phyloP scores from a whole-genome alignment of 2,797 vertebrate genomes.

The Sarcophilus harrisii region DNA sequence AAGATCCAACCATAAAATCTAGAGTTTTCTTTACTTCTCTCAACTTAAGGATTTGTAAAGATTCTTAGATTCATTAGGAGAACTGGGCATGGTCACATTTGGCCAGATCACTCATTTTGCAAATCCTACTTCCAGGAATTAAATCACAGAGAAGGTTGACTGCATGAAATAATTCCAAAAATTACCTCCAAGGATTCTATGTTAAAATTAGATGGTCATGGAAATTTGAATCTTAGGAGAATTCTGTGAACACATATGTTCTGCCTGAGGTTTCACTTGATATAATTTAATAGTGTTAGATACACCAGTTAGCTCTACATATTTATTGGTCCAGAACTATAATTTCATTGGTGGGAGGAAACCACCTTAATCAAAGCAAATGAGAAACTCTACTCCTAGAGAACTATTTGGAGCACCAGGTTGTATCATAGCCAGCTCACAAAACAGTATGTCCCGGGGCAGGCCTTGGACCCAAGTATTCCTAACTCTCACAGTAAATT shows the following conservation, averaged over 20 bases:
- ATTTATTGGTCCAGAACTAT: not conserved
- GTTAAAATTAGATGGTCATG: not conserved
- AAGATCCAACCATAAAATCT: not conserved
- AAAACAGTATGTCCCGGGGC: not conserved
- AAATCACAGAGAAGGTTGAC: constrained; percentile 30
- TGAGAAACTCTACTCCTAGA: not conserved
- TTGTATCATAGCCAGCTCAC: not conserved
- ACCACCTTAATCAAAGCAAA: not conserved
- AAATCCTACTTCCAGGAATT: constrained; percentile 19
- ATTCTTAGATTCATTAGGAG: not conserved
- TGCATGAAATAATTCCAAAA: not conserved
- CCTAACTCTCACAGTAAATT: not conserved
- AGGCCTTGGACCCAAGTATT: not conserved
- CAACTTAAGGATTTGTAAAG: constrained; percentile 36
- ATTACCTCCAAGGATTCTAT: not conserved
- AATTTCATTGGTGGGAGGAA: not conserved
- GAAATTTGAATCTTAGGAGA: not conserved
- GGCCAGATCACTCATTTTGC: not conserved
- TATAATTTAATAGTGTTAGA: not conserved
- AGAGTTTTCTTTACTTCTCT: constrained; percentile 17
- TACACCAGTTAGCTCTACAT: not conserved
- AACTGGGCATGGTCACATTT: constrained; percentile 2
- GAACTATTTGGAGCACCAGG: not conserved
- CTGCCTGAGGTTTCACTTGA: not conserved
- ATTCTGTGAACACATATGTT: not conserved